Evolutionary conservation across 2,797 vertebrate genomes (phyloP).

Genomic region (Hypotaenidia okinawae): DNA sequence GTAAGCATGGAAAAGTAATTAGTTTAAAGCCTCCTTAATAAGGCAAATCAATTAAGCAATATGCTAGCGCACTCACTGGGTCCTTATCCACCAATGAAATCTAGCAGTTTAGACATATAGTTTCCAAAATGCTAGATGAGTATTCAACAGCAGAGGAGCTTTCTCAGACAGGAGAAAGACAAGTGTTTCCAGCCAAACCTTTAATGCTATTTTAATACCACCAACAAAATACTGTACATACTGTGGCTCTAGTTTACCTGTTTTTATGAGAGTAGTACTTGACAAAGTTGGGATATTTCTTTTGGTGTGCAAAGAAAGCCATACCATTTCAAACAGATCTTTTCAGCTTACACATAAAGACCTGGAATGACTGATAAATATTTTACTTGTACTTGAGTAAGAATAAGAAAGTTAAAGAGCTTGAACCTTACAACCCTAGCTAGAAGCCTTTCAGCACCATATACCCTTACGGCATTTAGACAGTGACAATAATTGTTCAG

Average conservation of each 20-base stretch:
- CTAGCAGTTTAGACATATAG: neutral
- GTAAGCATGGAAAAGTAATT: neutral
- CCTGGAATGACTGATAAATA: neutral
- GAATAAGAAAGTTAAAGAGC: neutral
- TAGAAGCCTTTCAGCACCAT: neutral
- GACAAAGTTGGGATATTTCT: too few relatives aligned
- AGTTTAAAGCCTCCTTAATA: neutral
- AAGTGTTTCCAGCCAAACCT: neutral
- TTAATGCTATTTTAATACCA: neutral
- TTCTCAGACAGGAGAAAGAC: fast-evolving
- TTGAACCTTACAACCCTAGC: neutral
- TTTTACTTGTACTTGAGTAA: neutral
- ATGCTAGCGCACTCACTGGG: neutral
- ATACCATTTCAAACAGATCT: neutral
- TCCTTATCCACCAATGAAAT: neutral
- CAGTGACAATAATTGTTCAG: neutral
- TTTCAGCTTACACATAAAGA: neutral
- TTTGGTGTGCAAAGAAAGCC: fast-evolving
- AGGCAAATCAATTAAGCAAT: neutral
- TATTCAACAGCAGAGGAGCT: neutral
- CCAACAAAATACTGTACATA: neutral
- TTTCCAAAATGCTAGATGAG: neutral
- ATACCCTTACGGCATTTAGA: neutral
- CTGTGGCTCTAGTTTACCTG: neutral
- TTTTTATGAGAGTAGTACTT: neutral